Conservation (phyloP, 1,140 invertebrate species). For the Berghia stephanieae region DNA sequence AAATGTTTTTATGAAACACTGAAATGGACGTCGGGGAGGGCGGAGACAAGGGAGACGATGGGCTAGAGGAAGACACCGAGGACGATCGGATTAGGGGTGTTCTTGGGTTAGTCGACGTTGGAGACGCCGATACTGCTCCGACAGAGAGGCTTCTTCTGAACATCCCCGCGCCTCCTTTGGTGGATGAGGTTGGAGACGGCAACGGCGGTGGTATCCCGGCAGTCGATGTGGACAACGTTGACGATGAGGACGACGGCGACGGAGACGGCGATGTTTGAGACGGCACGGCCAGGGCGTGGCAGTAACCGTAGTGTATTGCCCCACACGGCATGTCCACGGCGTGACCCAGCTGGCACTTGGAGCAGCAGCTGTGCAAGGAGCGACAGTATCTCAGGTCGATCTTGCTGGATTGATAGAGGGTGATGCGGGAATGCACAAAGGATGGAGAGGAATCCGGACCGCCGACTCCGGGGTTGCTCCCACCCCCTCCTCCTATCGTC, state of each 20-base stretch:
- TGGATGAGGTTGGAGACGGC: too few relatives aligned
- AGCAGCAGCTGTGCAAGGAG: constrained; percentile 70
- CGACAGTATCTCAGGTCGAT: constrained; percentile 68
- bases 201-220: neutral
- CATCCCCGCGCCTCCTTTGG: too few relatives aligned
- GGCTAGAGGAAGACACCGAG: too few relatives aligned
- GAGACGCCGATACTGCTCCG: too few relatives aligned
- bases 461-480: too few relatives aligned
- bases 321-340: constrained; percentile 60
- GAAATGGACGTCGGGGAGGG: too few relatives aligned
- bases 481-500: too few relatives aligned
- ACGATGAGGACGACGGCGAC: neutral
- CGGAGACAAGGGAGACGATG: too few relatives aligned
- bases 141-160: too few relatives aligned
- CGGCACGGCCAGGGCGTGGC: constrained; percentile 67
- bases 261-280: neutral
- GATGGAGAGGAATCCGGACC: constrained; percentile 38
- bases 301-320: constrained; percentile 73
- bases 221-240: neutral
- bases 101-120: too few relatives aligned
- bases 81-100: too few relatives aligned
- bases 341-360: constrained; percentile 50
- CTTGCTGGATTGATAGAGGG: constrained; percentile 62
- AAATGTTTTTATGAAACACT: too few relatives aligned
- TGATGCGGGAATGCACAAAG: constrained; percentile 59